Percentiles rank a stretch among this genome's conserved stretches.
These are phyloP conservation scores for Pluvianellus socialis DNA, from an alignment of 2,113 vertebrate species.

Conservation along the genomic window DNA sequence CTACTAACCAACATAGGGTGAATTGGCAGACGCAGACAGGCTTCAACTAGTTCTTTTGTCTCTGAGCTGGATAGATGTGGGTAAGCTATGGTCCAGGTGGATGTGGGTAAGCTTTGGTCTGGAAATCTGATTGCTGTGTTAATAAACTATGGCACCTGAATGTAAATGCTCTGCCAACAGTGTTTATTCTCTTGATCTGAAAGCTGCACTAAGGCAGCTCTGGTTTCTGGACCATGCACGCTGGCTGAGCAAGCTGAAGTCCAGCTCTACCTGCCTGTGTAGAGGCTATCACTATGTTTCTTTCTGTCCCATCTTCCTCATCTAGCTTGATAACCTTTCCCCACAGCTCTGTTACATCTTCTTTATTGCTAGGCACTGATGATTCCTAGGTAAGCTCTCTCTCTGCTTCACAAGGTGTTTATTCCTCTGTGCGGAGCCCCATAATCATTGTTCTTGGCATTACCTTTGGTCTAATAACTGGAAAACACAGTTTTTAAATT, in stretches of 20 bases:
- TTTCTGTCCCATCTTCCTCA: neutral
- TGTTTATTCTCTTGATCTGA: neutral
- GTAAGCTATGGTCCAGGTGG: neutral
- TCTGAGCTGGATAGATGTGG: neutral
- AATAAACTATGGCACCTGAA: neutral
- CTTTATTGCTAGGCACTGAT: neutral
- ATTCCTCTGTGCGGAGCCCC: neutral
- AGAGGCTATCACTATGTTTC: neutral
- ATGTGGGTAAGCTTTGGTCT: constrained; percentile 1
- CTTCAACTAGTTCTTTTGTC: neutral
- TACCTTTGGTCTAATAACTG: neutral
- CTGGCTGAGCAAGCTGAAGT: neutral
- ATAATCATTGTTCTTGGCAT: neutral
- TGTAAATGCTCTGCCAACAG: neutral
- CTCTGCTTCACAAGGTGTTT: neutral
- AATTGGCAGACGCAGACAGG: neutral
- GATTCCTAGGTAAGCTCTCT: neutral
- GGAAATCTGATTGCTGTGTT: neutral
- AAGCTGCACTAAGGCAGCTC: neutral
- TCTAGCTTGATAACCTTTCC: neutral
- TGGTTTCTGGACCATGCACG: neutral
- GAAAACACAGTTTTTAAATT: neutral
- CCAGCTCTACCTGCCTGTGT: neutral
- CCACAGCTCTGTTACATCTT: neutral
- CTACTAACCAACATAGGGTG: neutral